A percentile compares a stretch with the other conserved stretches of the same genome.
phyloP scores from a whole-genome alignment of 2,113 vertebrate genomes.

The Thamnophis sirtalis region DNA sequence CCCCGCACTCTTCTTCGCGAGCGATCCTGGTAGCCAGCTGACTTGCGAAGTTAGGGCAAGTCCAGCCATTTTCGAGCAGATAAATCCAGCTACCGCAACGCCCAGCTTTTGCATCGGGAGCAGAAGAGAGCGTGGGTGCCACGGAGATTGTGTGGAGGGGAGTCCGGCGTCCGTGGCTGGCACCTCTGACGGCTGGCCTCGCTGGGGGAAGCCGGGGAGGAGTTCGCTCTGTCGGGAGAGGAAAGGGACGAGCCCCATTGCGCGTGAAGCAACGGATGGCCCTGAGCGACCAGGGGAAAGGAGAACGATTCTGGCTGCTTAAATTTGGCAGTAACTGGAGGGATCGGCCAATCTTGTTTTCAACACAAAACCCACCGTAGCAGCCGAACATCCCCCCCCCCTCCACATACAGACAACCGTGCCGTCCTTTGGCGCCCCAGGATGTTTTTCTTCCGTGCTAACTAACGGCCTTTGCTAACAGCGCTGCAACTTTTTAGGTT shows the following conservation, averaged over 20 bases:
- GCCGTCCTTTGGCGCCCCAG: neutral
- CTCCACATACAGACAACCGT: too few species aligned
- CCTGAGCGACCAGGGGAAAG: neutral
- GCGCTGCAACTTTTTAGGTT: neutral
- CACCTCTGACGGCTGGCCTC: neutral
- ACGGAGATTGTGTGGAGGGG: neutral
- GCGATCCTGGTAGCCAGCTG: neutral
- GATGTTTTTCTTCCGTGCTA: conserved; percentile 10
- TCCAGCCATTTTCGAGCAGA: neutral
- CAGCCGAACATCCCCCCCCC: neutral
- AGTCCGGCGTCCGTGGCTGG: neutral
- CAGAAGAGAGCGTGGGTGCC: neutral
- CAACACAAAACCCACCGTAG: neutral
- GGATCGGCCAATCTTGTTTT: neutral
- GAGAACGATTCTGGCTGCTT: neutral
- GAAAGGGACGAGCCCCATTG: neutral
- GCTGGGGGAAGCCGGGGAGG: neutral
- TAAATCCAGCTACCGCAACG: too few species aligned
- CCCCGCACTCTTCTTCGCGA: neutral
- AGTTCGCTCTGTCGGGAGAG: neutral
- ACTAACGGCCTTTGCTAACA: neutral
- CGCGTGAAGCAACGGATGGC: neutral
- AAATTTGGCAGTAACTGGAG: neutral
- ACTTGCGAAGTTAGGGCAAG: neutral
- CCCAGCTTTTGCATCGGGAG: too few species aligned